Evolutionary conservation across 2,113 vertebrate genomes (phyloP), one percentile per base, ranked within the genome.

Genomic region (Balaeniceps rex): DNA sequence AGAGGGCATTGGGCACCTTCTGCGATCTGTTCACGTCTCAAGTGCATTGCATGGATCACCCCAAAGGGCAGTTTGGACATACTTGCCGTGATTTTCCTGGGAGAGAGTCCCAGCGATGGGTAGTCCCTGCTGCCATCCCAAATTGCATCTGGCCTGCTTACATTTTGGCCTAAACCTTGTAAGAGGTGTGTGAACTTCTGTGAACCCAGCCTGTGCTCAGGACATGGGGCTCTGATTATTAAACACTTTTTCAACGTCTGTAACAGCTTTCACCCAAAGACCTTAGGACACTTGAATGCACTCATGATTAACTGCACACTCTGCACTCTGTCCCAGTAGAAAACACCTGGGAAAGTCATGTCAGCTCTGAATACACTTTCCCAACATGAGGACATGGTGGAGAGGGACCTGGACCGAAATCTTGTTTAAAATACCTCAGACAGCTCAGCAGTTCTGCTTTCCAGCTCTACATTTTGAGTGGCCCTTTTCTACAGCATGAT

Each of bases 341-440:
- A 78, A 97, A 95, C 96, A 97, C 95, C 94, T 96, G 96, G 95
- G 76, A 60, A 88, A 88, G 72, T 76, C 90, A 4, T 49, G 87
- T 42, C 74, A 83, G 71, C 46, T 46, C 85, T 60, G 83, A 31
- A 26, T 60, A 34, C n/a, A 12, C 58, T 52, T 82, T 34, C 58
- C 76, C 79, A 47, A 19, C 34, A 8, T 9, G 25, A 94, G 72
- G 52, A 77, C 15, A 2, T 21, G 28, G 14, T 83, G 51, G 46
- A 77, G 76, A 66, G 46, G 26, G 25, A 86, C 34, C 46, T 83
- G 75, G 7, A 16, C 49, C 6, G 1, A 81, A 88, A 86, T 46
- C 55, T 90, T 4, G 1, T 74, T 86, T 68, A 11, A 51, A 86
- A 71, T 23, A 42, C 16, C 29, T 49, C 57, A 49, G 57, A 44